Evolutionary conservation across 2,797 vertebrate species (phyloP).

Genomic region (Tinamus major): DNA sequence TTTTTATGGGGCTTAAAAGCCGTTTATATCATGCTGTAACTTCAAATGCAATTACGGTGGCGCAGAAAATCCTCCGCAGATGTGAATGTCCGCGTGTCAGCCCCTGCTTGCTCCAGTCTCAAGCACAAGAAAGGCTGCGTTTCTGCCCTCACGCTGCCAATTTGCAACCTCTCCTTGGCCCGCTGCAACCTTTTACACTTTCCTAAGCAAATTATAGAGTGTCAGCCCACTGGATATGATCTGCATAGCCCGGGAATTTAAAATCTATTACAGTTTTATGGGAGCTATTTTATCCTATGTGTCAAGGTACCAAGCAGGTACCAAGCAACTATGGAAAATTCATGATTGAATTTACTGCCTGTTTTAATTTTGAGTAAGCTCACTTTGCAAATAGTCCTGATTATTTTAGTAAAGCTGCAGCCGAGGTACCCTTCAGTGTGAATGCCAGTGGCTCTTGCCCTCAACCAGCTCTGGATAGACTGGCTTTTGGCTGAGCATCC

Average conservation of each 20-base stretch:
- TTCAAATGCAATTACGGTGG: conserved; percentile 29
- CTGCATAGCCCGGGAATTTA: background rate
- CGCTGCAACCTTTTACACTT: background rate
- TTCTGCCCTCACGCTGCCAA: background rate
- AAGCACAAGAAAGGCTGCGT: conserved; percentile 7
- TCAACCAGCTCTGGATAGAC: background rate
- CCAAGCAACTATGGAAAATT: background rate
- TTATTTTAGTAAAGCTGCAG: background rate
- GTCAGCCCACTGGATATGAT: background rate
- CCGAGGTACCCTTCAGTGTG: background rate
- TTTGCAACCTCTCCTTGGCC: background rate
- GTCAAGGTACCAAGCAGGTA: background rate
- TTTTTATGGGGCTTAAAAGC: conserved; percentile 52
- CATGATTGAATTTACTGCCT: background rate
- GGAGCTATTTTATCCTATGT: background rate
- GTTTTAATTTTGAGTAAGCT: background rate
- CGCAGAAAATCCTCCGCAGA: conserved; percentile 44
- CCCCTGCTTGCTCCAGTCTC: background rate
- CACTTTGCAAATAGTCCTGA: background rate
- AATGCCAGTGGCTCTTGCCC: background rate
- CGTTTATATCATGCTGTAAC: conserved; percentile 42
- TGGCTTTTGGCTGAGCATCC: background rate
- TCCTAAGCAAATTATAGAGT: conserved; percentile 11
- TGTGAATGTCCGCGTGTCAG: conserved; percentile 5
- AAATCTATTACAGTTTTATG: background rate